A percentile compares a stretch with the other conserved stretches of the same genome.
These are phyloP conservation scores for Catostomus latipinnis DNA, from an alignment of 2,797 vertebrate genomes.

Conservation along the genomic window DNA sequence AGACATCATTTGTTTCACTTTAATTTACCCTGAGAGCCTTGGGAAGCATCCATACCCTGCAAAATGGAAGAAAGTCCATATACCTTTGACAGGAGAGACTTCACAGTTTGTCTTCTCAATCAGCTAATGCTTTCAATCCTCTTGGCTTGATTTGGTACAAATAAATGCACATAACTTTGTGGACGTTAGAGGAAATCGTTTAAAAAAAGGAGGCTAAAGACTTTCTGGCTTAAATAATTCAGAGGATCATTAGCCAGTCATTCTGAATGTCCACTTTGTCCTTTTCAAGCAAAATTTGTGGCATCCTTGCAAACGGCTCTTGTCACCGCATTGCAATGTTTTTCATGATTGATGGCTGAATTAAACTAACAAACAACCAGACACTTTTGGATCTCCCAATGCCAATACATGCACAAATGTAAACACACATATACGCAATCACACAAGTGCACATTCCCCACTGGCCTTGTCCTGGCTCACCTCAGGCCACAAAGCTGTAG, in stretches of 20 bases:
- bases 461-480: constrained; percentile 51
- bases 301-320: constrained; percentile 9
- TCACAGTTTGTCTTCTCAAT: constrained; percentile 44
- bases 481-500: constrained; percentile 43
- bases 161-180: constrained; percentile 39
- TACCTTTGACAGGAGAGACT: constrained; percentile 7
- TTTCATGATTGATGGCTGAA: constrained; percentile 41
- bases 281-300: constrained; percentile 38
- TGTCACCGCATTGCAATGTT: constrained; percentile 40
- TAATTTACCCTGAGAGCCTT: constrained; percentile 22
- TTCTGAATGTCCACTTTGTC: constrained; percentile 16
- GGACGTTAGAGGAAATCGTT: neutral
- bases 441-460: constrained; percentile 22
- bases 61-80: constrained; percentile 13
- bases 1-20: constrained; percentile 33
- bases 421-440: constrained; percentile 29
- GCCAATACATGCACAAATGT: constrained; percentile 24
- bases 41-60: neutral
- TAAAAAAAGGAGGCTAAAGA: constrained; percentile 26
- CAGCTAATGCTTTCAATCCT: constrained; percentile 43
- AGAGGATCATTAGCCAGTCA: constrained; percentile 16
- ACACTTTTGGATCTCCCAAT: constrained; percentile 33
- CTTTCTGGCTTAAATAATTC: constrained; percentile 22
- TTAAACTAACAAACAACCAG: constrained; percentile 44
- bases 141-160: constrained; percentile 12